phyloP scores from a whole-genome alignment of 2,888 invertebrate genomes.

The Phasia obesa region DNA sequence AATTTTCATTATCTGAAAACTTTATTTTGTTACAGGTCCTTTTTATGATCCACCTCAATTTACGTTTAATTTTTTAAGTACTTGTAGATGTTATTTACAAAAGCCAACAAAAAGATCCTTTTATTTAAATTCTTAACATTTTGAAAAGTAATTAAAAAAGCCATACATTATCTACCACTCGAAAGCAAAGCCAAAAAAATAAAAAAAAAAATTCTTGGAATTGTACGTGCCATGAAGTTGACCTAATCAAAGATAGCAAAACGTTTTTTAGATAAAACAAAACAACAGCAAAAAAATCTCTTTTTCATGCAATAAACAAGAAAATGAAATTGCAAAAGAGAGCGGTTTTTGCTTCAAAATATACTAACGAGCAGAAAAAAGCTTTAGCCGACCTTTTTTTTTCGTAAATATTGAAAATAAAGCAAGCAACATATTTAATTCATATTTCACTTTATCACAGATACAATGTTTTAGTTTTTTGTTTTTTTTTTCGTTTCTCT shows the following conservation, averaged over 20 bases:
- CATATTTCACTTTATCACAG: background rate
- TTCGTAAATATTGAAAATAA: constrained; percentile 13
- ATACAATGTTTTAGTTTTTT: background rate
- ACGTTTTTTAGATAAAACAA: background rate
- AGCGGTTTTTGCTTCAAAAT: constrained; percentile 4
- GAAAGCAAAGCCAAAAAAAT: too few species aligned
- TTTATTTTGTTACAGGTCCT: too few species aligned
- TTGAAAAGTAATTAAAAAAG: constrained; percentile 7
- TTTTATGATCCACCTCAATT: too few species aligned
- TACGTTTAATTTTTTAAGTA: too few species aligned
- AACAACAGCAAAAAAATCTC: background rate
- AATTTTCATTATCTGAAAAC: too few species aligned
- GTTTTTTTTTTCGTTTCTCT: constrained; percentile 18
- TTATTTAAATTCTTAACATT: background rate
- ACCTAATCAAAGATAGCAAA: constrained; percentile 56
- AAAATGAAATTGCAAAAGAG: constrained; percentile 5
- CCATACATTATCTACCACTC: background rate
- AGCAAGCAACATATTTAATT: constrained; percentile 23
- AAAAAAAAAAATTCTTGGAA: background rate
- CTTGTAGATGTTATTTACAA: too few species aligned
- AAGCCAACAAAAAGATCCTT: background rate
- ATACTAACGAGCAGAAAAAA: background rate
- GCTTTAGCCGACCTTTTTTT: constrained; percentile 3
- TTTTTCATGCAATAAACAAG: background rate
- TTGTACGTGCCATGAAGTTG: constrained; percentile 45